Base-by-base conservation (phyloP, 2,113 vertebrate species). In the Poeciliopsis retropinna region DNA sequence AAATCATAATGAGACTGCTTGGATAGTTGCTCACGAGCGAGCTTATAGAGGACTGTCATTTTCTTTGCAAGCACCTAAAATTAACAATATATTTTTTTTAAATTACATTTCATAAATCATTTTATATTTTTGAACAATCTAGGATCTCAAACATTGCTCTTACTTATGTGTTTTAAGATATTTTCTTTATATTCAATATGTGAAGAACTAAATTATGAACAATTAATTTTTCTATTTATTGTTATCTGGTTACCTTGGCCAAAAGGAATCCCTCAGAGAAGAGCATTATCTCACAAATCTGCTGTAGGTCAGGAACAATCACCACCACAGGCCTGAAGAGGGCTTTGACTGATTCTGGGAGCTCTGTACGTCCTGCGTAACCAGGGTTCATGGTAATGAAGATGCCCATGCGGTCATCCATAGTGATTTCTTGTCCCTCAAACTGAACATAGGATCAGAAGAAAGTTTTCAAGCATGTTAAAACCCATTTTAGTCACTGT, bases 331-430 rank as follows among this genome's bases (percentile, higher is more conserved):
- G 98, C 75, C 98, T 93, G 91, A 99, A 99, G 13, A 99, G 94
- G 71, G 97, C 96, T 91, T 99, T 99, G 60, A 99, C 96, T 0
- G 98, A 99, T 85, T 99, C 98, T 0, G 98, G 98, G 75, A 99
- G 94, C 87, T 99, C 98, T 0, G 97, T 98, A 57, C 97, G 95
- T 28, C 97, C 98, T 0, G 97, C 97, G 1, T 99, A 98, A 62
- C 98, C 97, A 0, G 98, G 98, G 82, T 99, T 99, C 98, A 99
- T 99, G 0, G 98, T 99, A 91, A 99, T 98, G 82, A 99, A 99
- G 89, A 99, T 98, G 39, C 98, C 98, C 92, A 99, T 96, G 19
- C 94, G 93, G 4, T 90, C 76, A 22, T 99, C 97, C 80, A 99
- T 84, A 14, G 88, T 68, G 86, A 99, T 98, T 87, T 97, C 96